Base-by-base conservation (phyloP, 2,888 invertebrate species). In the Eristalis arbustorum region DNA sequence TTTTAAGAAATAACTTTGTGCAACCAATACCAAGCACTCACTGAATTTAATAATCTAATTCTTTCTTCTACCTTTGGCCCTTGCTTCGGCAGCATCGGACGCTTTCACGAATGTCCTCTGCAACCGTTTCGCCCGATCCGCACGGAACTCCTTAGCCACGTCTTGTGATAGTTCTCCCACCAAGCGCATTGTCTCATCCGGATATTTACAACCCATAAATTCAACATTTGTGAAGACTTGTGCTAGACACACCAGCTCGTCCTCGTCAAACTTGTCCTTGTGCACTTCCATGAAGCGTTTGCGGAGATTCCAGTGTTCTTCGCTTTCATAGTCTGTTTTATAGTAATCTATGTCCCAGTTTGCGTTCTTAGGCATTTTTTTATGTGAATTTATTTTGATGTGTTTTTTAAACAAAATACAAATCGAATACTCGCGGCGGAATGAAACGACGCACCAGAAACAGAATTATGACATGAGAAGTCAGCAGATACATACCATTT, bases 271-370 rank as follows among this genome's bases (percentile, higher is more conserved):
- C 89, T 95, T 95, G 11, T 96, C 95, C 89, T 96, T 95, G 91
- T 98, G 97, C 1, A 95, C 94, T 67, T 95, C 90, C 94, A 98
- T 95, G 91, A 99, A 98, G 85, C 94, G 94, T 68, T 95, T 95
- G 11, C 97, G 94, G 23, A 98, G 94, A 88, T 96, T 95, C 98
- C 98, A 98, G 90, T 98, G 98, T 88, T 98, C 97, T 49, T 97
- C 96, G 37, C 97, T 96, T 92, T 98, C 98, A 90, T 97, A 96
- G 88, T 96, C 97, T 11, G 95, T 95, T 89, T 95, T 95, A 76
- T 96, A 94, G 5, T 95, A 93, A 40, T 97, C 96, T 1, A 97
- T 94, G 89, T 97, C 95, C 96, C 97, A 97, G 89, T 94, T 93
- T 74, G 64, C 73, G 25, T 81, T 49, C 6, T 64, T 11, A 31